A percentile compares a stretch with the other conserved stretches of the same genome.
These are phyloP conservation scores for Erythrocercus mccallii DNA, from an alignment of 2,113 vertebrate species.

Conservation along the genomic window DNA sequence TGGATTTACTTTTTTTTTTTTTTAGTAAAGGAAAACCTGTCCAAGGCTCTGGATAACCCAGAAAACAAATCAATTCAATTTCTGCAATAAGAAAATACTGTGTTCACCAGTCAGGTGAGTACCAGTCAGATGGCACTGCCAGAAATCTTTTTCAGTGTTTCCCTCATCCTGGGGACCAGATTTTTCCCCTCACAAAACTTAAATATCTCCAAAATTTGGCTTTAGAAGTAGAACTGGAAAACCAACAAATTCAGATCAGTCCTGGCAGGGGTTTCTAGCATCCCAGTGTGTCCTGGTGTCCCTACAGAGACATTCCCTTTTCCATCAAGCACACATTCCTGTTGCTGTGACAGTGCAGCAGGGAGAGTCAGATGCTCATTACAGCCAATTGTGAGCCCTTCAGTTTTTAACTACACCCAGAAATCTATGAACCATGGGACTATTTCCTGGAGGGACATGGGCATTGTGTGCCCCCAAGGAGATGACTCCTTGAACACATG, in stretches of 20 bases:
- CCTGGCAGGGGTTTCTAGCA: neutral
- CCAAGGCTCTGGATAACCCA: neutral
- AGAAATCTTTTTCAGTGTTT: neutral
- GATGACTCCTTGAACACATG: neutral
- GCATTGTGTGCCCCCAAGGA: neutral
- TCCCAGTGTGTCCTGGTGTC: accelerated
- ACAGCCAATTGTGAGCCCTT: neutral
- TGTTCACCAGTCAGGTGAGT: neutral
- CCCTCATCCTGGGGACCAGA: neutral
- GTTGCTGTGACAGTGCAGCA: neutral
- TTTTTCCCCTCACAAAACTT: neutral
- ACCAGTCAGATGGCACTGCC: neutral
- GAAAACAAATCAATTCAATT: neutral
- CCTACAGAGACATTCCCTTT: neutral
- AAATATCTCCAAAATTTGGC: neutral
- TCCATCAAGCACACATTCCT: neutral
- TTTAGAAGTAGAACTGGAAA: neutral
- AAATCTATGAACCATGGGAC: neutral
- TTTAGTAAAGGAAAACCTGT: neutral
- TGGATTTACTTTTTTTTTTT: neutral
- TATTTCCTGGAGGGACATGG: neutral
- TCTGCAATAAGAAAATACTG: neutral
- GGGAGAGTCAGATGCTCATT: neutral
- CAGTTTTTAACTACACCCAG: neutral
- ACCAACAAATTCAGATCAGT: neutral